phyloP scores from a whole-genome alignment of 2,797 vertebrate genomes.

The Sebastes wilsoni region DNA sequence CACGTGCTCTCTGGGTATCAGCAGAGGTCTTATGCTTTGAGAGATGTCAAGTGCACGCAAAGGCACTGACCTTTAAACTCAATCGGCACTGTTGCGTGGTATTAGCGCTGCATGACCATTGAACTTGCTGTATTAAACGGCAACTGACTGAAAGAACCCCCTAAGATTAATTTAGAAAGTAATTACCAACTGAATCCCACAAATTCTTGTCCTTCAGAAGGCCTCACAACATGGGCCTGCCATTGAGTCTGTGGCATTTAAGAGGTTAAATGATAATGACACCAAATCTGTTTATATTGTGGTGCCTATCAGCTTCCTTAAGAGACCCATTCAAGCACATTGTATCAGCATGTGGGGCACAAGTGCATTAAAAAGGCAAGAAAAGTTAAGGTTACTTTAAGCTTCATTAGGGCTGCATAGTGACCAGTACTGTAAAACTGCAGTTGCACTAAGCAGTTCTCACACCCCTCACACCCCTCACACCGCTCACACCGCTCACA shows the following conservation, averaged over 20 bases:
- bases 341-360: neutral
- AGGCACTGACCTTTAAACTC: conserved; percentile 25
- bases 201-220: neutral
- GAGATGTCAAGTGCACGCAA: conserved; percentile 6
- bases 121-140: neutral
- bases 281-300: neutral
- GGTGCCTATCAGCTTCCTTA: neutral
- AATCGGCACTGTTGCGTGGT: neutral
- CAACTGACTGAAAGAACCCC: neutral
- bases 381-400: neutral
- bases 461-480: too few species aligned
- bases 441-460: neutral
- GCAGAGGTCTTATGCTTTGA: neutral
- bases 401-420: neutral
- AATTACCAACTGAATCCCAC: neutral
- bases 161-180: neutral
- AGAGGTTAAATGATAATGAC: neutral
- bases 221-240: neutral
- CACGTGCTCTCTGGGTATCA: conserved; percentile 29
- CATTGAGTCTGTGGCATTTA: neutral
- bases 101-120: neutral
- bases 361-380: neutral
- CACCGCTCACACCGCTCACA: too few species aligned
- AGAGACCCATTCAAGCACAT: neutral
- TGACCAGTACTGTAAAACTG: neutral